phyloP scores from a whole-genome alignment of 2,113 vertebrate genomes.

The Stegastes partitus region DNA sequence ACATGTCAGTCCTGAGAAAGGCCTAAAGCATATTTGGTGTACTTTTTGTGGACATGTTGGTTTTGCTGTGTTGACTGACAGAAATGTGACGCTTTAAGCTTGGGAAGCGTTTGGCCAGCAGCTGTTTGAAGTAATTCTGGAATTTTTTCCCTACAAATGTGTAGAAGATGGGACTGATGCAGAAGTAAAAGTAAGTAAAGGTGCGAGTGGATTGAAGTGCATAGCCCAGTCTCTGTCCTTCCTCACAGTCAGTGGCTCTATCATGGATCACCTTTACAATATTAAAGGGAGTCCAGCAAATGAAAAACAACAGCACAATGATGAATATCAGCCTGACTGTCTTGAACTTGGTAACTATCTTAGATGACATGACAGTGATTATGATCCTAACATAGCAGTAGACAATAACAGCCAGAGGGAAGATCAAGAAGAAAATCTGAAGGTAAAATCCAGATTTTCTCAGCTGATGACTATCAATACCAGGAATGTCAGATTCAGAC shows the following conservation, averaged over 20 bases:
- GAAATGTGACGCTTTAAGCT: slow-evolving; percentile 52
- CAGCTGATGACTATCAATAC: background rate
- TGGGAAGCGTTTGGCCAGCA: slow-evolving; percentile 70
- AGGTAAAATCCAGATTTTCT: slow-evolving; percentile 74
- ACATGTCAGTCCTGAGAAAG: no score
- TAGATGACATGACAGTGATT: slow-evolving; percentile 79
- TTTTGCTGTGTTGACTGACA: slow-evolving; percentile 55
- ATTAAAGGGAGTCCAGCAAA: slow-evolving; percentile 88
- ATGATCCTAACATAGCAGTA: slow-evolving; percentile 86
- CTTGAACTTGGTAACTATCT: slow-evolving; percentile 82
- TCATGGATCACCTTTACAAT: slow-evolving; percentile 68
- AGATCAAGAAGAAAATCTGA: slow-evolving; percentile 84
- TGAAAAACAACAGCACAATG: slow-evolving; percentile 87
- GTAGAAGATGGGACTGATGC: slow-evolving; percentile 89
- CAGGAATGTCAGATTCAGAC: accelerated
- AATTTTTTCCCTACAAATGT: slow-evolving; percentile 89
- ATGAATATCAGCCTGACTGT: slow-evolving; percentile 86
- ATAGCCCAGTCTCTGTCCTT: slow-evolving; percentile 33
- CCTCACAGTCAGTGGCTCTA: background rate
- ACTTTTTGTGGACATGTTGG: slow-evolving; percentile 56
- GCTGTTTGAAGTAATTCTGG: slow-evolving; percentile 81
- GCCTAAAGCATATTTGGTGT: slow-evolving; percentile 24
- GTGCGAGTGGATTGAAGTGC: slow-evolving; percentile 78
- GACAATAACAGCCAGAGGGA: slow-evolving; percentile 84
- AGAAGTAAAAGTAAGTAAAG: slow-evolving; percentile 87